Conservation (phyloP, 1,140 invertebrate species). For the Leptopilina clavipes region DNA sequence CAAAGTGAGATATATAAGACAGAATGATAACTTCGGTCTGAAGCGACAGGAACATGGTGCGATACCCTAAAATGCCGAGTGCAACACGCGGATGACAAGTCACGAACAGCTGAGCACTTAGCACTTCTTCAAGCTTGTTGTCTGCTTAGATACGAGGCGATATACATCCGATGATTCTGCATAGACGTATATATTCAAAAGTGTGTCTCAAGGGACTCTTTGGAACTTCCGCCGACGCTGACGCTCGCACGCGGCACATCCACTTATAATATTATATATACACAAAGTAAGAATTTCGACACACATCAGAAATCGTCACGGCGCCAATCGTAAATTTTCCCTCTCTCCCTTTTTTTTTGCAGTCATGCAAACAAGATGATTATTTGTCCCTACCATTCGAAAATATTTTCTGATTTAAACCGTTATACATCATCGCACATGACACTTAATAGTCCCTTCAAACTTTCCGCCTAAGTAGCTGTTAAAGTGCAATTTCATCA, state of each 20-base stretch:
- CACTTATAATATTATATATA: conserved; percentile 35
- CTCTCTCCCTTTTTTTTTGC: conserved; percentile 46
- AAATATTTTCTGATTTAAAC: too few relatives aligned
- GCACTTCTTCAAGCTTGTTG: conserved; percentile 41
- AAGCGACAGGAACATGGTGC: conserved; percentile 28
- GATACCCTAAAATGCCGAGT: conserved; percentile 39
- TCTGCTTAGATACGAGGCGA: conserved; percentile 30
- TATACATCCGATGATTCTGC: conserved; percentile 8
- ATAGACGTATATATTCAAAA: conserved; percentile 9
- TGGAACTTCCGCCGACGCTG: conserved; percentile 61
- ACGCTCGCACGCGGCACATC: conserved; percentile 10
- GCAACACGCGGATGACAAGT: conserved; percentile 54
- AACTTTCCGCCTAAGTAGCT: too few relatives aligned
- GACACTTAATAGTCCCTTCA: too few relatives aligned
- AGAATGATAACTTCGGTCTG: not conserved
- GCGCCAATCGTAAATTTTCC: conserved; percentile 49
- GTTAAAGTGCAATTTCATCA: too few relatives aligned
- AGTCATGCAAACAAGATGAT: too few relatives aligned
- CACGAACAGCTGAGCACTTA: conserved; percentile 70
- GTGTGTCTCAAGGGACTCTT: conserved; percentile 57
- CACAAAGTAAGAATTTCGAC: conserved; percentile 18
- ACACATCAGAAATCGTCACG: conserved; percentile 46
- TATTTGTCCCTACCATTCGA: too few relatives aligned
- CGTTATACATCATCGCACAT: too few relatives aligned
- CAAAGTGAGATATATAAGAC: conserved; percentile 4